Evolutionary conservation across 2,113 vertebrate genomes (phyloP).

Genomic region (Uria lomvia): DNA sequence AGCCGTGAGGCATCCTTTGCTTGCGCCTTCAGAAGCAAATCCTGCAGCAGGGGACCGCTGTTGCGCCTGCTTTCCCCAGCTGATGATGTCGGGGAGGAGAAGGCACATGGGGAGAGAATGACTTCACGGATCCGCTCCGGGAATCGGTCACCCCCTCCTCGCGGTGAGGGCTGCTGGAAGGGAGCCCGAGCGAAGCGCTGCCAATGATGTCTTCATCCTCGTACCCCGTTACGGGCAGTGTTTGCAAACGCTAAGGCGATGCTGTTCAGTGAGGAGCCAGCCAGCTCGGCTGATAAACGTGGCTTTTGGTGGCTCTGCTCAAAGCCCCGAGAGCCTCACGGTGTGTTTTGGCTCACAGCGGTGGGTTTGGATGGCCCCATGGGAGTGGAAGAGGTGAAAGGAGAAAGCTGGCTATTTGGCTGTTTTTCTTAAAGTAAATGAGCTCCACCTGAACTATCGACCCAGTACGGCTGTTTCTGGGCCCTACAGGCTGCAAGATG

Average conservation of each 20-base stretch:
- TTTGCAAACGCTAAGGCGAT: neutral
- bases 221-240: neutral
- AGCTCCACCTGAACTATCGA: neutral
- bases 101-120: neutral
- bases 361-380: neutral
- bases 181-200: neutral
- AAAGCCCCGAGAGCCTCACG: neutral
- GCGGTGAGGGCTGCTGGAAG: neutral
- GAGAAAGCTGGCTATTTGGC: neutral
- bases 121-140: neutral
- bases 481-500: neutral
- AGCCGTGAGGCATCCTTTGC: neutral
- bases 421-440: neutral
- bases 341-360: neutral
- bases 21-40: neutral
- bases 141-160: neutral
- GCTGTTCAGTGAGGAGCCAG: neutral
- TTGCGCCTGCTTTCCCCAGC: neutral
- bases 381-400: neutral
- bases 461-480: neutral
- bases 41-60: neutral
- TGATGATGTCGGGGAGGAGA: neutral
- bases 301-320: neutral
- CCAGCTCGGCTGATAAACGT: rapidly evolving
- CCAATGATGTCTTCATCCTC: conserved; percentile 49